These are phyloP conservation scores for Blastomussa wellsi DNA, from an alignment of 92 coral and sea anemone species.

Conservation along the genomic window DNA sequence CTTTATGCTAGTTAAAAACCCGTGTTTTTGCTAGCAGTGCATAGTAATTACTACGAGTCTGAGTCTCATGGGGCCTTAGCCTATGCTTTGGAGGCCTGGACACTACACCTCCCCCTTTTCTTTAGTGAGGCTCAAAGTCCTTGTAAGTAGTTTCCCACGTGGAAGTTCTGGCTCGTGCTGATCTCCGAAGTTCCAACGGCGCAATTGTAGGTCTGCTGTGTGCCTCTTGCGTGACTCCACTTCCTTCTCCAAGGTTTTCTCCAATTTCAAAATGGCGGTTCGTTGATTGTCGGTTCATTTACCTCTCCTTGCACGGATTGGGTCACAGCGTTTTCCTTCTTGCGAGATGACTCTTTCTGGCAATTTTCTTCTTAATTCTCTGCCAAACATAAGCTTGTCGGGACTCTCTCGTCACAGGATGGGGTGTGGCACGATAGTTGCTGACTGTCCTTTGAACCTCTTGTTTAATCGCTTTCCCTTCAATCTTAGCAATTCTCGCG, in stretches of 20 bases:
- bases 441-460: conserved; percentile 13
- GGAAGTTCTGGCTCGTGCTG: conserved; percentile 14
- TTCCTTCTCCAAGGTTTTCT: neutral
- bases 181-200: conserved; percentile 16
- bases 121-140: too few relatives aligned
- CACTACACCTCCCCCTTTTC: too few relatives aligned
- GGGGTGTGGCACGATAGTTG: conserved; percentile 32
- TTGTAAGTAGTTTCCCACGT: too few relatives aligned
- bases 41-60: too few relatives aligned
- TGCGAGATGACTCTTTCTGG: too few relatives aligned
- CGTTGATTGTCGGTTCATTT: neutral
- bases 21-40: too few relatives aligned
- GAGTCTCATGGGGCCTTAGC: too few relatives aligned
- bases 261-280: neutral
- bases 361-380: too few relatives aligned
- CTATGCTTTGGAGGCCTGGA: too few relatives aligned
- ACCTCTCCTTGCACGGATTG: neutral
- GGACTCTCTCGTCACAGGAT: too few relatives aligned
- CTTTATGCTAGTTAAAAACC: too few relatives aligned
- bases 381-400: too few relatives aligned
- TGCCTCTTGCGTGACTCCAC: neutral
- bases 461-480: neutral
- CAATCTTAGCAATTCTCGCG: neutral
- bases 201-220: neutral
- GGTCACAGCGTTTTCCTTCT: conserved; percentile 1